These are phyloP conservation scores for Rhinoptilus africanus DNA, from an alignment of 2,113 vertebrate species.

Conservation along the genomic window DNA sequence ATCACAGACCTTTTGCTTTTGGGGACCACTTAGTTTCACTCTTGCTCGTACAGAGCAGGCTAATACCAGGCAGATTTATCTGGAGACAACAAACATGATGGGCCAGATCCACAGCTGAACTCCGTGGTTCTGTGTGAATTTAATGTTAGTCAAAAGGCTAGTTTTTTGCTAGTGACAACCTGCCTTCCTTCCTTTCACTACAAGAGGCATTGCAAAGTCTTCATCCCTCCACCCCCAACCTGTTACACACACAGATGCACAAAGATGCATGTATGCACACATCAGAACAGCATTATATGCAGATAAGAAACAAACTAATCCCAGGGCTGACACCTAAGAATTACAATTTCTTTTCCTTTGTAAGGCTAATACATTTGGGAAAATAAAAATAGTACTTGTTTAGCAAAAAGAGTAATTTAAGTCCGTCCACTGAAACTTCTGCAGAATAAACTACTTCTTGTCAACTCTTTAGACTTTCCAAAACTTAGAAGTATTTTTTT, in stretches of 20 bases:
- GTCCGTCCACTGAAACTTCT: neutral
- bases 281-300: neutral
- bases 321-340: neutral
- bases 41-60: neutral
- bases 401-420: neutral
- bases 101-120: neutral
- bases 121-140: neutral
- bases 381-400: neutral
- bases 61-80: neutral
- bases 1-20: neutral
- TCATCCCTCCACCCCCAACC: neutral
- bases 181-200: neutral
- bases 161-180: neutral
- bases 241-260: accelerated
- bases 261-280: neutral
- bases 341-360: neutral
- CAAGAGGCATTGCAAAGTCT: neutral
- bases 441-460: neutral
- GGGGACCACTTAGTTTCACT: neutral
- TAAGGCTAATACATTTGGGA: neutral
- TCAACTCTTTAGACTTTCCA: neutral
- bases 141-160: neutral
- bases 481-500: neutral
- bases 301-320: neutral
- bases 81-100: neutral